Evolutionary conservation across 2,888 invertebrate species (phyloP).

Genomic region (Teinopalpus imperialis): DNA sequence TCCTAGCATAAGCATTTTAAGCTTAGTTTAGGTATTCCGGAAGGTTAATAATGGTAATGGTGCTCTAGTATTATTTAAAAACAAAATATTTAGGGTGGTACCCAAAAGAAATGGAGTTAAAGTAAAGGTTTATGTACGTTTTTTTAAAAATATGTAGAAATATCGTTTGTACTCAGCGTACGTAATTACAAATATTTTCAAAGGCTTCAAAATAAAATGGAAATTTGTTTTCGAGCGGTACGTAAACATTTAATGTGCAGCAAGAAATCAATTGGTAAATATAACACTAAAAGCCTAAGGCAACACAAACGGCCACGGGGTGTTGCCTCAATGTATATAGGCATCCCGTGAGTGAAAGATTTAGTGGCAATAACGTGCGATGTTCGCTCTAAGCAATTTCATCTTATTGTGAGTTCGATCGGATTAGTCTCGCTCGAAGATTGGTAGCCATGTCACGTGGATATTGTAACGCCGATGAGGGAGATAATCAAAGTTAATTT

Average conservation of each 20-base stretch:
- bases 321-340: slow-evolving; percentile 37
- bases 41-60: no score
- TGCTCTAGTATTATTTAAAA: no score
- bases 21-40: no score
- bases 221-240: slow-evolving; percentile 58
- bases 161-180: no score
- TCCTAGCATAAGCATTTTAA: no score
- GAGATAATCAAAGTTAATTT: no score
- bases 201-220: slow-evolving; percentile 54
- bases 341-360: slow-evolving; percentile 63
- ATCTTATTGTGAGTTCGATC: slow-evolving; percentile 71
- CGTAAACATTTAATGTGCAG: slow-evolving; percentile 43
- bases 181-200: slow-evolving; percentile 67
- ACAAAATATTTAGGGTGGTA: no score
- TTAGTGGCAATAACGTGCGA: slow-evolving; percentile 77
- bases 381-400: slow-evolving; percentile 62
- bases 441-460: slow-evolving; percentile 32
- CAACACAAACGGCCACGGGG: slow-evolving; percentile 58
- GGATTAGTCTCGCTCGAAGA: slow-evolving; percentile 64
- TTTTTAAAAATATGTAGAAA: no score
- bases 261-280: slow-evolving; percentile 52
- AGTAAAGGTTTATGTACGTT: no score
- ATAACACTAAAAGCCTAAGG: slow-evolving; percentile 65
- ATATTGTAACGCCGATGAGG: no score
- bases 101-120: no score